Conservation (phyloP, 2,797 vertebrate genomes). For the Phrynocephalus guinanensis region DNA sequence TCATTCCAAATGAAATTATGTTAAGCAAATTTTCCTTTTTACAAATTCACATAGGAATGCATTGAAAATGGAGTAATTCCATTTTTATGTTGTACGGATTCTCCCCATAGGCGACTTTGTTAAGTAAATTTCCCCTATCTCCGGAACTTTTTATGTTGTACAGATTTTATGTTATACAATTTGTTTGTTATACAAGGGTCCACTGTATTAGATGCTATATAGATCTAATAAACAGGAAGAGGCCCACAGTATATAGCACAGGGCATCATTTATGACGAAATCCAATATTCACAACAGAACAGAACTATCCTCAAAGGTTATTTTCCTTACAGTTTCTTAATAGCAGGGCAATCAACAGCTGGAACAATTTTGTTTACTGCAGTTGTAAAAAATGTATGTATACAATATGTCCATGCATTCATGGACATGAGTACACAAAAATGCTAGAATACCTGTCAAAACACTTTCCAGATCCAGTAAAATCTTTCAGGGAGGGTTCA, state of each 20-base stretch:
- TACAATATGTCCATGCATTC: background rate
- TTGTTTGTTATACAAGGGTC: too few species aligned
- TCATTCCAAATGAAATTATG: too few species aligned
- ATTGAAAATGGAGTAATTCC: too few species aligned
- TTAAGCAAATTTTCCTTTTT: too few species aligned
- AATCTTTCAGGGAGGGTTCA: background rate
- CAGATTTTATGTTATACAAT: too few species aligned
- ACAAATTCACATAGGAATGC: too few species aligned
- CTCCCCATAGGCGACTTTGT: too few species aligned
- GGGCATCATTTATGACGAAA: slow-evolving; percentile 38
- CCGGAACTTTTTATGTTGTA: too few species aligned
- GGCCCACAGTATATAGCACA: background rate
- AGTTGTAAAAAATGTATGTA: background rate
- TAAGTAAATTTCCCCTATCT: too few species aligned
- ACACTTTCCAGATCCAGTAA: background rate
- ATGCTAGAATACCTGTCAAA: background rate
- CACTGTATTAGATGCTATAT: background rate
- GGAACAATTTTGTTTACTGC: background rate
- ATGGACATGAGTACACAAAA: background rate
- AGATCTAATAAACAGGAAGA: slow-evolving; percentile 44
- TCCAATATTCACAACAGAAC: slow-evolving; percentile 24
- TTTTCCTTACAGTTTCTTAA: slow-evolving; percentile 20
- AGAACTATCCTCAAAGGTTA: slow-evolving; percentile 19
- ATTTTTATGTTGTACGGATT: too few species aligned
- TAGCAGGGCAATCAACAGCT: slow-evolving; percentile 34